Percentiles rank a stretch among this genome's conserved stretches.
Evolutionary conservation across 2,113 vertebrate species (phyloP).

Genomic region (Dromas ardeola): DNA sequence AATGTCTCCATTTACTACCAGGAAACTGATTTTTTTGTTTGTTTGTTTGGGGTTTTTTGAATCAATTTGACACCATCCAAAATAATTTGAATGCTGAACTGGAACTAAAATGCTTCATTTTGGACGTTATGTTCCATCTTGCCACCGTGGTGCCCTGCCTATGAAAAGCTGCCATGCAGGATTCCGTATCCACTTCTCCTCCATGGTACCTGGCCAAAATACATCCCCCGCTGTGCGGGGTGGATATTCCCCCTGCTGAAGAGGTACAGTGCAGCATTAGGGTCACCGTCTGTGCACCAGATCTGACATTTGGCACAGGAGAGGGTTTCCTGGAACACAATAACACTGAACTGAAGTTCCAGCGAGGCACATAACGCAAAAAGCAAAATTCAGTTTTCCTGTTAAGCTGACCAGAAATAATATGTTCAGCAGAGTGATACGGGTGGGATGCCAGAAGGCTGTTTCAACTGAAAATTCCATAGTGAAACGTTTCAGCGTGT

Average conservation of each 20-base stretch:
- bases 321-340: background rate
- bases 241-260: background rate
- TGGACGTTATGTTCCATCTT: background rate
- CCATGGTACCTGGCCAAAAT: background rate
- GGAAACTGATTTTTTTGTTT: background rate
- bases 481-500: background rate
- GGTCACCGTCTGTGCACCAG: background rate
- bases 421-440: background rate
- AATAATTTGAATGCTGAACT: background rate
- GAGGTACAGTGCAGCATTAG: background rate
- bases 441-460: slow-evolving; percentile 17
- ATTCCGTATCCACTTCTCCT: background rate
- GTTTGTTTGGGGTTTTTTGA: fast-evolving
- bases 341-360: background rate
- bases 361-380: background rate
- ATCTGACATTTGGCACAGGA: background rate
- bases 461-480: background rate
- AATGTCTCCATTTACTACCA: background rate
- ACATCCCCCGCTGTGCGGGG: too few species aligned
- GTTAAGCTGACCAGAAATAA: slow-evolving; percentile 28
- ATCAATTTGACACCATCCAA: background rate
- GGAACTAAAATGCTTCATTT: background rate
- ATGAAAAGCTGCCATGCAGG: background rate
- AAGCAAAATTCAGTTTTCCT: background rate
- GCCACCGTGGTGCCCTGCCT: background rate